phyloP scores from a whole-genome alignment of 2,113 vertebrate genomes.

The Callospermophilus lateralis region DNA sequence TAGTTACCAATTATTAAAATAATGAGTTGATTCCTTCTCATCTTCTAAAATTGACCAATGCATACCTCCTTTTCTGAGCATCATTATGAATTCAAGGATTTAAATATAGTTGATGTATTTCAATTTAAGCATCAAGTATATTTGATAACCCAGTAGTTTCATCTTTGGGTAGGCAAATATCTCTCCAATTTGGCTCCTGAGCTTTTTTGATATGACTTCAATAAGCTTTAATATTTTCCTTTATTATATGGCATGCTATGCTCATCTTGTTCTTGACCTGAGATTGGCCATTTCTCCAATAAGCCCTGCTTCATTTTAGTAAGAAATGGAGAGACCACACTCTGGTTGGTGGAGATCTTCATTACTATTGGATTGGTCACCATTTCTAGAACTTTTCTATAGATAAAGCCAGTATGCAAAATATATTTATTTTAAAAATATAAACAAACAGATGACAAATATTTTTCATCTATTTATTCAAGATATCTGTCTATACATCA shows the following conservation, averaged over 20 bases:
- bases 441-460: background rate
- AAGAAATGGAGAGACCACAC: background rate
- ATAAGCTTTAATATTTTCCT: background rate
- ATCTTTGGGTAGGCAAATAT: background rate
- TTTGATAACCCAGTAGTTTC: background rate
- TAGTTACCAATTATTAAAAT: constrained; percentile 35
- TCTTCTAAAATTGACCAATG: background rate
- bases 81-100: constrained; percentile 42
- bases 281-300: background rate
- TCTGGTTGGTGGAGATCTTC: background rate
- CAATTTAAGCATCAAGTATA: background rate
- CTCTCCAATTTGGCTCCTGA: background rate
- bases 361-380: background rate
- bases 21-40: background rate
- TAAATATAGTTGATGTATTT: constrained; percentile 30
- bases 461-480: constrained; percentile 20
- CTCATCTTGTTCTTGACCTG: background rate
- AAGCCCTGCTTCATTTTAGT: background rate
- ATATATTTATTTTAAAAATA: background rate
- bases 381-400: background rate
- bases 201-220: background rate
- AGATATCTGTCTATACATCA: background rate
- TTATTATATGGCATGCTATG: background rate
- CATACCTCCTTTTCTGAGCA: background rate
- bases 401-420: background rate